These are phyloP conservation scores for Stegana nigrithorax DNA, from an alignment of 2,888 invertebrate genomes.

Conservation along the genomic window DNA sequence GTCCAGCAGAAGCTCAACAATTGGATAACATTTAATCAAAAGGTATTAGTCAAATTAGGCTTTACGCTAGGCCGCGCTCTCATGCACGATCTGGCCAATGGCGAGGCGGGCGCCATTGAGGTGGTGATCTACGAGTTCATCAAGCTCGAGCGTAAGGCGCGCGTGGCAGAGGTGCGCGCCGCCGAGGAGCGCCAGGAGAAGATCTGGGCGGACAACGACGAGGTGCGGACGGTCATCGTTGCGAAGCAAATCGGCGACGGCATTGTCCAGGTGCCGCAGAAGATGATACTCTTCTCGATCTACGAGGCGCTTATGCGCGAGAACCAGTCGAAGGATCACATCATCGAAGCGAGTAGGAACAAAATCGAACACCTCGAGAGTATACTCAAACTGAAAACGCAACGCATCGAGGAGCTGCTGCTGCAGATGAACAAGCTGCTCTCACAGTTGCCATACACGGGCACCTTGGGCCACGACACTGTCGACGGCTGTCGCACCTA, in stretches of 20 bases:
- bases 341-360: conserved; percentile 19
- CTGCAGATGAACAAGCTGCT: no score
- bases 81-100: conserved; percentile 75
- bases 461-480: no score
- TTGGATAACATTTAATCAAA: conserved; percentile 83
- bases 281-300: conserved; percentile 66
- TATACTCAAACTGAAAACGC: conserved; percentile 16
- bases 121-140: conserved; percentile 70
- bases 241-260: conserved; percentile 64
- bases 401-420: no score
- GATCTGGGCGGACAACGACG: conserved; percentile 59
- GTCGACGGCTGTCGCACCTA: no score
- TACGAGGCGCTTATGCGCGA: conserved; percentile 57
- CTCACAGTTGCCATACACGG: neutral
- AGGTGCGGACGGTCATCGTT: conserved; percentile 57
- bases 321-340: conserved; percentile 49
- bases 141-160: conserved; percentile 40
- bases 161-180: conserved; percentile 29
- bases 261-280: conserved; percentile 65
- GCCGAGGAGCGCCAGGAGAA: conserved; percentile 47
- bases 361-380: conserved; percentile 19
- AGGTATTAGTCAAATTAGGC: conserved; percentile 76
- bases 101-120: conserved; percentile 76
- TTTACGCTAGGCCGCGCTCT: conserved; percentile 57
- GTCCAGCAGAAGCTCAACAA: conserved; percentile 78